Evolutionary conservation across 2,888 invertebrate genomes (phyloP).

Genomic region (Mythimna albipuncta): DNA sequence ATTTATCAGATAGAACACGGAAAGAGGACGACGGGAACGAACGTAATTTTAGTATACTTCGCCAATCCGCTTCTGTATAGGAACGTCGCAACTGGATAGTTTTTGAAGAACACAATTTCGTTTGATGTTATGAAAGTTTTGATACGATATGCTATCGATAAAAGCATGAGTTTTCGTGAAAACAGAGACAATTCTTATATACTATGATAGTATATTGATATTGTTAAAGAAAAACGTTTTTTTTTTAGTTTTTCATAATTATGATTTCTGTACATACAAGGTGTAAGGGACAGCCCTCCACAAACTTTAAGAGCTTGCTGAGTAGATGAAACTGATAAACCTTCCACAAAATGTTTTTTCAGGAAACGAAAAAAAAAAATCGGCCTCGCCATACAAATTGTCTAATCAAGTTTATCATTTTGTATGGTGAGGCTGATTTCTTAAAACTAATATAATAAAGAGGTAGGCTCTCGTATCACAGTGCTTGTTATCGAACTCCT

Average conservation of each 20-base stretch:
- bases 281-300: too few species aligned
- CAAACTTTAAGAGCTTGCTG: too few species aligned
- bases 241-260: neutral
- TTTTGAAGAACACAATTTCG: conserved; percentile 6
- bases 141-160: neutral
- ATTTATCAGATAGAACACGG: conserved; percentile 53
- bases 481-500: too few species aligned
- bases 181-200: neutral
- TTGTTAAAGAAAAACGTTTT: neutral
- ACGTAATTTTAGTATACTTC: conserved; percentile 23
- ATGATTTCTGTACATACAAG: neutral
- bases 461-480: too few species aligned
- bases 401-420: too few species aligned
- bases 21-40: conserved; percentile 23
- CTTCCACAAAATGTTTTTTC: too few species aligned
- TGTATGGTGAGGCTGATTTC: too few species aligned
- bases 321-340: too few species aligned
- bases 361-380: too few species aligned
- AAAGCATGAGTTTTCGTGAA: neutral
- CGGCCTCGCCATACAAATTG: too few species aligned
- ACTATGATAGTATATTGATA: neutral
- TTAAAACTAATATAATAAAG: too few species aligned
- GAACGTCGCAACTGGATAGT: conserved; percentile 9
- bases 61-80: neutral
- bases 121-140: conserved; percentile 13